phyloP scores from a whole-genome alignment of 2,113 vertebrate species.

The Ceuthmochares aereus region DNA sequence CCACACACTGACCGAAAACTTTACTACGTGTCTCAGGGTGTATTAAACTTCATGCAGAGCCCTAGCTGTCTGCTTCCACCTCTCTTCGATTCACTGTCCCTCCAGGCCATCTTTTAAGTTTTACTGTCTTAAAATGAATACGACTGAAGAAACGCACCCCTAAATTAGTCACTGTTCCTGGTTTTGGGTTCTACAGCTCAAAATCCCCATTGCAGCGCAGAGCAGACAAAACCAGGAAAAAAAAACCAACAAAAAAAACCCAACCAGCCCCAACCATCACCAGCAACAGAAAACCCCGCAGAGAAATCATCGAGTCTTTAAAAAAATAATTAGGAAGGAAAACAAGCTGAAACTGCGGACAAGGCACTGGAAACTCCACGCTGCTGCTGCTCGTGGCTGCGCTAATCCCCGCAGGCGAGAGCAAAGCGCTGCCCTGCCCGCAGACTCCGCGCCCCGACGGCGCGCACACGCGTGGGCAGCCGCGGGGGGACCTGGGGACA shows the following conservation, averaged over 20 bases:
- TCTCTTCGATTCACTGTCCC: not conserved
- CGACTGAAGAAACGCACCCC: constrained; percentile 19
- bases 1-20: not conserved
- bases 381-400: not conserved
- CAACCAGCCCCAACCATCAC: not conserved
- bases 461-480: not conserved
- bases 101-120: not conserved
- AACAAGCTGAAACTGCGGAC: constrained; percentile 14
- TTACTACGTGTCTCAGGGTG: not conserved
- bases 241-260: not conserved
- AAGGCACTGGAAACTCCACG: not conserved
- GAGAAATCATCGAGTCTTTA: constrained; percentile 32
- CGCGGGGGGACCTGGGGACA: not conserved
- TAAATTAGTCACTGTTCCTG: constrained; percentile 68
- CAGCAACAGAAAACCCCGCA: not conserved
- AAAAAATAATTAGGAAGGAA: constrained; percentile 46
- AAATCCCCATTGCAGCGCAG: constrained; percentile 37
- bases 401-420: not conserved
- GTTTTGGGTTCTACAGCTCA: constrained; percentile 54
- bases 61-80: not conserved
- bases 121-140: constrained; percentile 8
- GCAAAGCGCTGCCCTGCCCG: not conserved
- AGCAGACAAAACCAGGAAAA: constrained; percentile 14
- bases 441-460: not conserved
- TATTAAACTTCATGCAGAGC: not conserved